phyloP scores from a whole-genome alignment of 2,888 invertebrate genomes.

The Conomelus anceps region DNA sequence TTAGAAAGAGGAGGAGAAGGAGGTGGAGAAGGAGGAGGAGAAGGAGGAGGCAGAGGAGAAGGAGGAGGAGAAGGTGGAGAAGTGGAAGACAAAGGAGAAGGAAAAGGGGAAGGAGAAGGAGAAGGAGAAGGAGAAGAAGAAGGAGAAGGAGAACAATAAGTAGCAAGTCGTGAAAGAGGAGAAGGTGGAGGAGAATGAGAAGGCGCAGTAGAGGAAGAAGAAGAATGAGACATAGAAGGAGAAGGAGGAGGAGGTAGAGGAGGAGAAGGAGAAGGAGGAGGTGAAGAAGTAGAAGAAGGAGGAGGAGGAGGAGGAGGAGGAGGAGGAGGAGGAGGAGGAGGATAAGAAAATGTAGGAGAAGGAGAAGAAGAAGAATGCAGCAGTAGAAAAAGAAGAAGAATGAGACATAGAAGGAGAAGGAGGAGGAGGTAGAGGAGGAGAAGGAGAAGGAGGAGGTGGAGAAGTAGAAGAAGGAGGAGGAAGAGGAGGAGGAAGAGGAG shows the following conservation, averaged over 20 bases:
- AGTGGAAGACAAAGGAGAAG: too few species aligned
- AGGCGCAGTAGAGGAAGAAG: too few species aligned
- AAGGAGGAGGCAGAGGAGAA: too few species aligned
- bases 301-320: not conserved
- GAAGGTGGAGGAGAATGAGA: not conserved
- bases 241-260: not conserved
- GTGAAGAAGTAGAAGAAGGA: not conserved
- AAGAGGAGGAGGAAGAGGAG: not conserved
- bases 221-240: not conserved
- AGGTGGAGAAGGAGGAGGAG: too few species aligned
- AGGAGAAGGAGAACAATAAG: not conserved
- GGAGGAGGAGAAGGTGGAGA: too few species aligned
- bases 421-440: not conserved
- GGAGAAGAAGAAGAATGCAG: too few species aligned
- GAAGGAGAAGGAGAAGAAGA: too few species aligned
- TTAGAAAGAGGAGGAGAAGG: too few species aligned
- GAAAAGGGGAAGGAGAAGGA: too few species aligned
- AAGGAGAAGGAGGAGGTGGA: not conserved
- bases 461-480: not conserved
- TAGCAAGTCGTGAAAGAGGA: too few species aligned
- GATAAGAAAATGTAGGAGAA: too few species aligned
- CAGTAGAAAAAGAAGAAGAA: not conserved
- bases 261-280: not conserved
- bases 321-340: not conserved
- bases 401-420: not conserved